These are phyloP conservation scores for Meghimatium bilineatum DNA, from an alignment of 2,888 invertebrate species.

Conservation along the genomic window DNA sequence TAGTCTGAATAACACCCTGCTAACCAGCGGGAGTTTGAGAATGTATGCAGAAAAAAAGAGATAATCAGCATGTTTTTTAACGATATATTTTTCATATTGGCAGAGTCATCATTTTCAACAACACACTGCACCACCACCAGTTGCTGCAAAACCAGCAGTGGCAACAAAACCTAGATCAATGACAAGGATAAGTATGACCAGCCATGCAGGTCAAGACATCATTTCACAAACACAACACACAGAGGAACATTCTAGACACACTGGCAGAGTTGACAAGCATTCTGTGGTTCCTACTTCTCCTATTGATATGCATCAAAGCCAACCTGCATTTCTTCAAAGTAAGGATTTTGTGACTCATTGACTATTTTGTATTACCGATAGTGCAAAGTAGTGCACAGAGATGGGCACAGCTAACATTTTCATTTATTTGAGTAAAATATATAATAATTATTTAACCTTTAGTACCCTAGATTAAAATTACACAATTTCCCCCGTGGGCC, in stretches of 20 bases:
- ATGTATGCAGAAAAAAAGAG: too few relatives aligned
- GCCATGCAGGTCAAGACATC: not conserved
- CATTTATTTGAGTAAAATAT: too few relatives aligned
- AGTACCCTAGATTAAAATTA: too few relatives aligned
- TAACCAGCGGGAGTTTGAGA: too few relatives aligned
- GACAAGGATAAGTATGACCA: not conserved
- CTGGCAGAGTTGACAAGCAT: not conserved
- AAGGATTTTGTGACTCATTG: not conserved
- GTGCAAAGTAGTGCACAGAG: too few relatives aligned
- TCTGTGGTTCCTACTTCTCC: not conserved
- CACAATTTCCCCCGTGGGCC: too few relatives aligned
- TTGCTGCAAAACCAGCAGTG: constrained; percentile 11
- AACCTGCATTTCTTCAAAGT: constrained; percentile 36
- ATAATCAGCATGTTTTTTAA: too few relatives aligned
- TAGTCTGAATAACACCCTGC: too few relatives aligned
- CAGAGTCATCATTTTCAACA: not conserved
- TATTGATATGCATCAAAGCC: not conserved
- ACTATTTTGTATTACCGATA: too few relatives aligned
- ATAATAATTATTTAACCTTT: too few relatives aligned
- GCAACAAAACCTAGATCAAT: constrained; percentile 13
- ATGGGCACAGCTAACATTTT: too few relatives aligned
- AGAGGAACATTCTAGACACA: not conserved
- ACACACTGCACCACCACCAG: not conserved
- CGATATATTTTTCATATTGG: not conserved
- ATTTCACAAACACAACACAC: not conserved